Base-by-base conservation (phyloP, 2,888 invertebrate genomes). In the Apodemia hepburni region DNA sequence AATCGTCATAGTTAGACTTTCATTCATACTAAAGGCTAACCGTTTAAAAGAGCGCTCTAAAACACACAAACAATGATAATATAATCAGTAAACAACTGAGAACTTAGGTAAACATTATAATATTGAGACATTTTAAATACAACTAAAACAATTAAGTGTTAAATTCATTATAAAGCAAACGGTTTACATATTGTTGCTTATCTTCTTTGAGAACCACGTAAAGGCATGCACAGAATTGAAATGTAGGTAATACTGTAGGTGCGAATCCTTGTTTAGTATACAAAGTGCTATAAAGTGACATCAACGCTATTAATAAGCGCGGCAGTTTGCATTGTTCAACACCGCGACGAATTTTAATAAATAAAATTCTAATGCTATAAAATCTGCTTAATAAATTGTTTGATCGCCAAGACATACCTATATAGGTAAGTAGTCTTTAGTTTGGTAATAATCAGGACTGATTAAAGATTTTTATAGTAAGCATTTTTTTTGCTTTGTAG, bases 301-400 rank as follows among this genome's bases (percentile, higher is more conserved):
- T 84, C 84, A 88, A 75, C 71, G 71, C 81, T 87, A 88, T 82
- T 80, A 85, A 87, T 89, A 87, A 71, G 67, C 60, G 70, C 78
- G 78, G 81, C 17, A n/a, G 63, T 62, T 45, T 57, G 47, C 61
- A 61, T 45, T 61, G 57, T 61, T 61, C 42, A 33, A 18, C 5
- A 47, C 45, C 47, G 58, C 33, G 58, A 45, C 42, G 58, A 58
- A 61, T 58, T 42, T 42, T 29, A 57, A 51, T 51, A 51, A 51
- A 51, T 51, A 11, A 51, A 22, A 51, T 49, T 49, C 15, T 15
- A 45, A 51, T 51, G 22, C 22, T 18, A 22, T 8, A 12, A 11
- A 45, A 45, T 45, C 7, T 45, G 15, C n/a, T n/a, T 45, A n/a
- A 45, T n/a, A 45, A 45, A n/a, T n/a, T n/a, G n/a, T 42, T 42